A percentile compares a stretch with the other conserved stretches of the same genome.
These are phyloP conservation scores for Anoncus sp. DNA, from an alignment of 2,888 invertebrate genomes.

Conservation along the genomic window DNA sequence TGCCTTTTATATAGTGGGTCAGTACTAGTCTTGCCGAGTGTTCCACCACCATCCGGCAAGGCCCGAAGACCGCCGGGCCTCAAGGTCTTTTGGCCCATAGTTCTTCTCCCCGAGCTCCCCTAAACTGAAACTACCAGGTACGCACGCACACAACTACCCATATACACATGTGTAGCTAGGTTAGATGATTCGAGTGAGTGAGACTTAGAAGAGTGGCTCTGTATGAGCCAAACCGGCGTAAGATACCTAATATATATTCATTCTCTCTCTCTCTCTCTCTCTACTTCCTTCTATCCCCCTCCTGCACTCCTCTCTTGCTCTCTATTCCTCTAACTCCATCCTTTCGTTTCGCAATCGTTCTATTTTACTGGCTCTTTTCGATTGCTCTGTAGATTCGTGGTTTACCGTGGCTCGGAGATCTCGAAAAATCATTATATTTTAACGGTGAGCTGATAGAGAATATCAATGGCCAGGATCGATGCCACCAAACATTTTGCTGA, in stretches of 20 bases:
- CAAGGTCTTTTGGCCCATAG: constrained; percentile 77
- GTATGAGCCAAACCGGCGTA: constrained; percentile 62
- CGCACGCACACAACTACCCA: constrained; percentile 17
- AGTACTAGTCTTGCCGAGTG: constrained; percentile 75
- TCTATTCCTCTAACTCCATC: constrained; percentile 37
- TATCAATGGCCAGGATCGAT: not conserved
- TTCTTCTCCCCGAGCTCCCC: constrained; percentile 64
- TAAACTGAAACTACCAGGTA: constrained; percentile 70
- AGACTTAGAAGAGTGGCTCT: constrained; percentile 68
- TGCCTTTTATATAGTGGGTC: constrained; percentile 82
- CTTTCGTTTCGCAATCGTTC: constrained; percentile 33
- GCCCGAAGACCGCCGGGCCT: constrained; percentile 73
- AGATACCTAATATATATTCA: constrained; percentile 76
- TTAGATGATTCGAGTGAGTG: constrained; percentile 62
- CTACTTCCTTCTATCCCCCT: constrained; percentile 28
- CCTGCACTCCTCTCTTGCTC: constrained; percentile 42
- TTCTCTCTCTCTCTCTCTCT: constrained; percentile 61
- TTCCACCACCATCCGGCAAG: constrained; percentile 76
- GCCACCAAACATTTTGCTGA: not conserved
- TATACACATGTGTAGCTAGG: constrained; percentile 32
- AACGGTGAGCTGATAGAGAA: not conserved
- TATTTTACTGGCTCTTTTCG: constrained; percentile 48
- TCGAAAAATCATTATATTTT: constrained; percentile 14
- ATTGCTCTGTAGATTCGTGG: constrained; percentile 33
- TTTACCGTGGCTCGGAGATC: constrained; percentile 32